Evolutionary conservation across 2,113 vertebrate genomes (phyloP), one percentile per base, ranked within the genome.

Genomic region (Pao palembangensis): DNA sequence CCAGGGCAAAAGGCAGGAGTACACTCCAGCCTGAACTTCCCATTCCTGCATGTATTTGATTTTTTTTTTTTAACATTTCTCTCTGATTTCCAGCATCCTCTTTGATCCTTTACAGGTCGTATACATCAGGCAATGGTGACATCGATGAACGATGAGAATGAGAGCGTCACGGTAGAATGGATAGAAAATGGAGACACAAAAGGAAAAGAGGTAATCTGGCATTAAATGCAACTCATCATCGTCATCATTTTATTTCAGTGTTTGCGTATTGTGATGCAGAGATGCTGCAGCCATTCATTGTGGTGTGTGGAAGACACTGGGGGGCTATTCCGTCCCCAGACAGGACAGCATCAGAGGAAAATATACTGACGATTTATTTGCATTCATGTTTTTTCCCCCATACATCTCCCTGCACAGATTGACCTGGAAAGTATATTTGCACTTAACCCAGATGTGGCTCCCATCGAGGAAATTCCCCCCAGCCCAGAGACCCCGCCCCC

Each of bases 51-150:
- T 14, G 17, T 12, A 43, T 43, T 43, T 2, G 10, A 12, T 43
- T 6, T 12, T 43, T 14, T 43, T 6, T 12, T 43, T 14, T 14
- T 43, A 43, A 14, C 15, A 16, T 17, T 44, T 16, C 43, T 44
- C 10, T 17, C 43, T 16, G 16, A 44, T 5, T 15, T 44, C 1
- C 16, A 16, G 13, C 14, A 5, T 44, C 43, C 15, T 44, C 14
- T 48, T 8, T 38, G 34, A 38, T 38, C 34, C 34, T 38, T 70
- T 23, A 61, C 82, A 92, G 96, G 96, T 46, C 94, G 95, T 83
- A 96, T 98, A 90, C 96, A 98, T 75, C 93, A 98, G 89, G 96
- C 96, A 58, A 98, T 98, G 96, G 96, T 98, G 76, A 98, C 96
- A 20, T 98, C 95, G 11, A 81, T 96, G 78, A 97, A 98, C 79